Base-by-base conservation (phyloP, 2,888 invertebrate species). In the Calameuta filiformis region DNA sequence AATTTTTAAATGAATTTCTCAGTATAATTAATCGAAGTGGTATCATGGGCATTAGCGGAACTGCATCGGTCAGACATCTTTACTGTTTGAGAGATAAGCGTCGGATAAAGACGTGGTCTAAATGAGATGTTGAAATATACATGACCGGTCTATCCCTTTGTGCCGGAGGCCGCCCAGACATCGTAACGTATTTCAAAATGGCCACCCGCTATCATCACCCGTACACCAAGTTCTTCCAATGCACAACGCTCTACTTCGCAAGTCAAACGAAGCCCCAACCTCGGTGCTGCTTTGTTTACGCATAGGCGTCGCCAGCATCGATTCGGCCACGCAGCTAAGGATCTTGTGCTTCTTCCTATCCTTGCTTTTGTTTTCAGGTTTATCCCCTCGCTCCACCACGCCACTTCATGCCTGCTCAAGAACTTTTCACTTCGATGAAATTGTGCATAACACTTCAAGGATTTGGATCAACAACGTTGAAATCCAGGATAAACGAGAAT, bases 91-190 rank as follows among this genome's bases (percentile, higher is more conserved):
- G 35, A 77, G 77, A 77, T 78, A 78, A 75, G 76, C 76, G 35
- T 34, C 75, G 76, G 74, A 76, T 74, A 74, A 79, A 76, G 68
- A 76, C 76, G 73, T n/a, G 33, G 23, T 76, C 76, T 77, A 79
- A 79, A 79, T 79, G 73, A 79, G 79, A 79, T 76, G 79, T 79
- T 79, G 76, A 76, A 79, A 79, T 76, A 76, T 71, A 79, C 76
- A 73, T 76, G 74, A 33, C 12, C 74, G 68, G 69, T 56, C 73
- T 78, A 76, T 76, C 68, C 79, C 76, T 76, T 79, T 79, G 76
- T 76, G 40, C 76, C 73, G 33, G 34, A 33, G 35, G 34, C 74
- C 35, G 74, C 23, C 35, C 34, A 12, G 75, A 69, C 75, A 15
- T 68, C 75, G 9, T 68, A 40, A 15, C 33, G 74, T 30, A 75